phyloP scores from a whole-genome alignment of 1,140 invertebrate genomes.

The Leptopilina boulardi region DNA sequence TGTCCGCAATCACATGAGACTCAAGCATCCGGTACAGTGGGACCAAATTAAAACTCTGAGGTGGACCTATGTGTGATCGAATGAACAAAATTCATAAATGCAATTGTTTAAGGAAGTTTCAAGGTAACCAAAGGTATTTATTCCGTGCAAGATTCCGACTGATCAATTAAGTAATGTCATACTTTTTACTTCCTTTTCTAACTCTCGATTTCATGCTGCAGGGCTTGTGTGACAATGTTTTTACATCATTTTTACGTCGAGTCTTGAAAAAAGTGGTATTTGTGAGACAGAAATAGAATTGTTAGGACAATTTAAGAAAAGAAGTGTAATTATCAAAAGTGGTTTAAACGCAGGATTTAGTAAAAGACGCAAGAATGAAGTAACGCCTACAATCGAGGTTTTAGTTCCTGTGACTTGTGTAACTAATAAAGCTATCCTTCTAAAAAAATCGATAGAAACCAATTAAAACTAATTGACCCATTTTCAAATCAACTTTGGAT shows the following conservation, averaged over 20 bases:
- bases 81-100: neutral
- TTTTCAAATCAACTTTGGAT: no score
- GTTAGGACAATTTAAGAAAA: neutral
- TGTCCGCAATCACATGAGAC: slow-evolving; percentile 88
- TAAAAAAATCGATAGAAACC: no score
- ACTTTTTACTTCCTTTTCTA: neutral
- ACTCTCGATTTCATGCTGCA: neutral
- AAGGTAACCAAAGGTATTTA: slow-evolving; percentile 23
- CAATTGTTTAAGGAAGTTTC: neutral
- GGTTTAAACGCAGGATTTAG: no score
- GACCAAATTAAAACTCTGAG: slow-evolving; percentile 88
- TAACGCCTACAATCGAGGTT: no score
- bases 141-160: neutral
- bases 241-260: neutral
- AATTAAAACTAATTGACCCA: no score
- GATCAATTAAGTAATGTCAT: neutral
- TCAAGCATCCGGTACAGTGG: slow-evolving; percentile 87
- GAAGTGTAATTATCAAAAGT: no score
- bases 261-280: neutral
- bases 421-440: no score
- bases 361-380: no score
- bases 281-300: neutral
- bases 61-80: slow-evolving; percentile 79
- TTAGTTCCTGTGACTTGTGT: no score
- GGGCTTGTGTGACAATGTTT: slow-evolving; percentile 24